Evolutionary conservation across 2,888 invertebrate species (phyloP).

Genomic region (Eutolmus rufibarbis): DNA sequence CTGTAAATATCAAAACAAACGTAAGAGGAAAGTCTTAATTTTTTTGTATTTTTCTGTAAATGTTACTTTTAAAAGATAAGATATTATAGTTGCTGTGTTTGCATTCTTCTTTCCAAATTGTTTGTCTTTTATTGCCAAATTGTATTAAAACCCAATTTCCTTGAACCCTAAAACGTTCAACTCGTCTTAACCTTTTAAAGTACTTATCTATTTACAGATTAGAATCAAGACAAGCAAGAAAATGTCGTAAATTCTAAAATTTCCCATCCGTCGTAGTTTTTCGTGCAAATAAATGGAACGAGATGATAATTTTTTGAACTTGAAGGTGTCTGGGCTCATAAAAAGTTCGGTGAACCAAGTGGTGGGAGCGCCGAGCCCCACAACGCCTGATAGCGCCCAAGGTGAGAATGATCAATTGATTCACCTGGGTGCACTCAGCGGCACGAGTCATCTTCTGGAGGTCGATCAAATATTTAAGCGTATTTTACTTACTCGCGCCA

Average conservation of each 20-base stretch:
- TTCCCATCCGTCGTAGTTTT: not conserved
- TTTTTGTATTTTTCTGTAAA: not conserved
- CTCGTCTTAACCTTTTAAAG: not conserved
- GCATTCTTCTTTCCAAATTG: not conserved
- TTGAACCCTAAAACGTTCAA: not conserved
- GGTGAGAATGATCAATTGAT: not conserved
- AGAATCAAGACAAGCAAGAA: not conserved
- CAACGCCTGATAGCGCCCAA: not conserved
- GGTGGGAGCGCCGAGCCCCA: not conserved
- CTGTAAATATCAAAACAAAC: too few relatives aligned
- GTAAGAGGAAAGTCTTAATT: too few relatives aligned
- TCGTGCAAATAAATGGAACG: not conserved
- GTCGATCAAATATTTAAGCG: not conserved
- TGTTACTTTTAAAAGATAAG: not conserved
- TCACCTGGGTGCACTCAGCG: not conserved
- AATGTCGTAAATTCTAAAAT: not conserved
- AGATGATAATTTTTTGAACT: not conserved
- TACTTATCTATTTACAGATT: not conserved
- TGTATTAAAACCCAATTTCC: not conserved
- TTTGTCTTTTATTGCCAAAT: not conserved
- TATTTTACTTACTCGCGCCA: not conserved
- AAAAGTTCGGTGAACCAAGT: not conserved
- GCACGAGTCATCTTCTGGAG: not conserved
- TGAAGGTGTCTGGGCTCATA: not conserved
- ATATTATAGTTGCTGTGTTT: not conserved